Evolutionary conservation across 2,797 vertebrate species (phyloP), one percentile per base, ranked within the genome.

Genomic region (Melopsittacus undulatus): DNA sequence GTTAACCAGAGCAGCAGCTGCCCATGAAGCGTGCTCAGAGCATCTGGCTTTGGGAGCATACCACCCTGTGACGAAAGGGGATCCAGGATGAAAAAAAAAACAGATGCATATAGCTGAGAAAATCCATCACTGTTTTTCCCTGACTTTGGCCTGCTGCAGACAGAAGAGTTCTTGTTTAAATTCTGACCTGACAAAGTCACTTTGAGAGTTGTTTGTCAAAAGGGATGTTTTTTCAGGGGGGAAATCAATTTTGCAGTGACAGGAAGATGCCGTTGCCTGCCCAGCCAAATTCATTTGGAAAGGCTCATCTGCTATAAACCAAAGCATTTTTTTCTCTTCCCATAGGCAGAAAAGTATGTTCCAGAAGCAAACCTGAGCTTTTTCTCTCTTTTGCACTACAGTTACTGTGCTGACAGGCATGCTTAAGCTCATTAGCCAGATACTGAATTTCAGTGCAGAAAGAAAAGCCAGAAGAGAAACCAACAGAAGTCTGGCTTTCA

Each of bases 231-330:
- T 87, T 87, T 26, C 13, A 48, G 40, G 30, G 30, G 59, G 62
- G 62, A 36, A 93, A 89, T 88, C 83, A 91, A 87, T 95, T 95
- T 95, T 88, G 79, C 48, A 32, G 67, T 57, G 83, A 77, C 67
- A 84, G 70, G 79, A 88, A 92, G 72, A 92, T 80, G 73, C 61
- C 48, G 32, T 67, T 74, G 64, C 87, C 48, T 45, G 59, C 52
- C 89, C 67, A 51, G 80, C 38, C 38, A 94, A 79, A 70, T 86
- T 90, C 38, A 57, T 93, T 84, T 80, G 51, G 56, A 93, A 93
- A 69, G 66, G 46, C 32, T 82, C 45, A 59, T 57, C 91, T 83
- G 43, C 63, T 83, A 54, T 80, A 92, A 89, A 85, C 46, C 75
- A 83, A 63, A 89, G n/a, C 49, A 64, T 75, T 61, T 67, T 75